Evolutionary conservation across 2,797 vertebrate genomes (phyloP).

Genomic region (Apodemus agrarius): DNA sequence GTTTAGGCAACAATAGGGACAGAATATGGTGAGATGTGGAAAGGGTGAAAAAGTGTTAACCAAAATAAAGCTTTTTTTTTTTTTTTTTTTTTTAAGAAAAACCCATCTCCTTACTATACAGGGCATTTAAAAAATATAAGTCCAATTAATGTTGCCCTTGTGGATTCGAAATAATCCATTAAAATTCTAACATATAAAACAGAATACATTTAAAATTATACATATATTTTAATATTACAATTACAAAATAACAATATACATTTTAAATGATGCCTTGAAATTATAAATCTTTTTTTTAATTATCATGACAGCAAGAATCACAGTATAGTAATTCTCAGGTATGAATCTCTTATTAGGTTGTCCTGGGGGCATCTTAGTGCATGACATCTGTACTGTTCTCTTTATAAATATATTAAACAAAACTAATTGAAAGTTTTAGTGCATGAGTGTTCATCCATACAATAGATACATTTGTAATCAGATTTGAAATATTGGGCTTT

Average conservation of each 20-base stretch:
- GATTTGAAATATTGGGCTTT: conserved; percentile 11
- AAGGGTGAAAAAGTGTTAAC: background rate
- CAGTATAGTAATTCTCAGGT: background rate
- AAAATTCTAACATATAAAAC: background rate
- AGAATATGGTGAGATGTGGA: background rate
- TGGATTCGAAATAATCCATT: background rate
- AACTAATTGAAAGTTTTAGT: background rate
- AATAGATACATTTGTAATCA: background rate
- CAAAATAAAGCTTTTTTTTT: no score
- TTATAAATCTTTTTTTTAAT: background rate
- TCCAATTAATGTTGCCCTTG: background rate
- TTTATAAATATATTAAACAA: background rate
- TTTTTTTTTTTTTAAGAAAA: background rate
- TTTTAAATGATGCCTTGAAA: background rate
- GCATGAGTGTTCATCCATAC: background rate
- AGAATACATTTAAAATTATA: background rate
- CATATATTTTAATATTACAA: background rate
- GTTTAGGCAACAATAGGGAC: background rate
- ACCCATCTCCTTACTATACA: no score
- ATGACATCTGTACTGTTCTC: background rate
- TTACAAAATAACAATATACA: background rate
- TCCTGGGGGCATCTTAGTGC: background rate
- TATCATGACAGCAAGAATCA: background rate
- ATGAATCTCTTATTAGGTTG: background rate
- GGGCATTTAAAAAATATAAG: no score